These are phyloP conservation scores for Lagocephalus sceleratus DNA, from an alignment of 2,797 vertebrate genomes.

Conservation along the genomic window DNA sequence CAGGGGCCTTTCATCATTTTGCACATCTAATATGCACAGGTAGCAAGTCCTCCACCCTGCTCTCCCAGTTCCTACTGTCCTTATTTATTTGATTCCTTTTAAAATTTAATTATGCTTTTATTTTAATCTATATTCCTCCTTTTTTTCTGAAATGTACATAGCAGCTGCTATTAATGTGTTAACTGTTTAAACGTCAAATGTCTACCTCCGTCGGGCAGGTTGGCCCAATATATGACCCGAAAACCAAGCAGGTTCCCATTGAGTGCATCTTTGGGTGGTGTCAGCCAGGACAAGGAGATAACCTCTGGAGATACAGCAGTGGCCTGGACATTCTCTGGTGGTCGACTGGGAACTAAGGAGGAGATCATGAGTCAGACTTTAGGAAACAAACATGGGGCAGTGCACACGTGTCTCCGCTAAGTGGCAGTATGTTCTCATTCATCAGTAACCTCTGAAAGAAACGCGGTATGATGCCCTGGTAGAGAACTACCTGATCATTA, in stretches of 20 bases:
- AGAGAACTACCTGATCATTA: too few relatives aligned
- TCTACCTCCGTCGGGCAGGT: conserved; percentile 93
- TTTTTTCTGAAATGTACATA: too few relatives aligned
- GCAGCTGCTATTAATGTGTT: too few relatives aligned
- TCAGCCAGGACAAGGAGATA: conserved; percentile 94
- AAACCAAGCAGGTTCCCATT: conserved; percentile 97
- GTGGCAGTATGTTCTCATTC: conserved; percentile 41
- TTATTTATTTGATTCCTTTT: too few relatives aligned
- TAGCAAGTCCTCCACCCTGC: too few relatives aligned
- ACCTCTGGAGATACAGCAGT: conserved; percentile 89
- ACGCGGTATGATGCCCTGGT: too few relatives aligned
- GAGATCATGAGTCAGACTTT: not conserved
- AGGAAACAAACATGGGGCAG: conserved; percentile 5
- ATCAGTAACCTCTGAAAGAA: not conserved
- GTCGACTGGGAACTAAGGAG: conserved; percentile 88
- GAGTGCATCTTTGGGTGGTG: conserved; percentile 88
- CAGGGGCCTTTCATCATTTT: too few relatives aligned
- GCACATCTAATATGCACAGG: too few relatives aligned
- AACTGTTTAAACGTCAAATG: not conserved
- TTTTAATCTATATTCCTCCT: too few relatives aligned
- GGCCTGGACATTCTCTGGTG: conserved; percentile 94
- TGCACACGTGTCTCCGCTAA: conserved; percentile 48
- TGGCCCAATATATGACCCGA: conserved; percentile 97
- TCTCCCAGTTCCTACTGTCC: too few relatives aligned
- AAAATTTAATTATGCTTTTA: too few relatives aligned